A percentile compares a stretch with the other conserved stretches of the same genome.
These are phyloP conservation scores for Dasyornis broadbenti DNA, from an alignment of 2,113 vertebrate species.

Conservation along the genomic window DNA sequence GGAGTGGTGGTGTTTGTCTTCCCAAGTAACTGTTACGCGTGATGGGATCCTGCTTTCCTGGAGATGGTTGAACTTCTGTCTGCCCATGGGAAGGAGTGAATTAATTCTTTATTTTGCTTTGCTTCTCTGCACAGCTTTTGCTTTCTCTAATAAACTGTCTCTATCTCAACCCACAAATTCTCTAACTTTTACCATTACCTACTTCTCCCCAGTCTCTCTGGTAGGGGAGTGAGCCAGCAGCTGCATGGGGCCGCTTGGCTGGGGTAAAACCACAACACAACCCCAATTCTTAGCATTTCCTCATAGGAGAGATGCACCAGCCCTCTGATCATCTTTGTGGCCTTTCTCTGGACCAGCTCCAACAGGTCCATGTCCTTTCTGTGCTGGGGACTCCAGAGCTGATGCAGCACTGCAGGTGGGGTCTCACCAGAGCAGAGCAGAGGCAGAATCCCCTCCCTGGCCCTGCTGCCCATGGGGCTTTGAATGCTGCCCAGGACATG, in stretches of 20 bases:
- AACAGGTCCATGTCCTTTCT: not conserved
- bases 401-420: not conserved
- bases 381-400: not conserved
- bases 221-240: not conserved
- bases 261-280: not conserved
- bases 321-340: not conserved
- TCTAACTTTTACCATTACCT: not conserved
- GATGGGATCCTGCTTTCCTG: not conserved
- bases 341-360: accelerated
- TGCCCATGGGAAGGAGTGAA: no score
- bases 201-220: not conserved
- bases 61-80: not conserved
- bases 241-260: not conserved
- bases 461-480: not conserved
- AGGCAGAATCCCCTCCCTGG: not conserved
- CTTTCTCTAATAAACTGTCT: not conserved
- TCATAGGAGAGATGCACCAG: not conserved
- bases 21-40: not conserved
- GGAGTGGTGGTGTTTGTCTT: not conserved
- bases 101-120: not conserved
- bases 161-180: not conserved
- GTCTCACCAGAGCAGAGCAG: not conserved
- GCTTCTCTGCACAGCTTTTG: not conserved
- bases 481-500: not conserved
- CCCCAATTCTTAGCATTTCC: not conserved